A percentile compares a stretch with the other conserved stretches of the same genome.
Conservation (phyloP, 2,797 vertebrate genomes). For the Erpetoichthys calabaricus region DNA sequence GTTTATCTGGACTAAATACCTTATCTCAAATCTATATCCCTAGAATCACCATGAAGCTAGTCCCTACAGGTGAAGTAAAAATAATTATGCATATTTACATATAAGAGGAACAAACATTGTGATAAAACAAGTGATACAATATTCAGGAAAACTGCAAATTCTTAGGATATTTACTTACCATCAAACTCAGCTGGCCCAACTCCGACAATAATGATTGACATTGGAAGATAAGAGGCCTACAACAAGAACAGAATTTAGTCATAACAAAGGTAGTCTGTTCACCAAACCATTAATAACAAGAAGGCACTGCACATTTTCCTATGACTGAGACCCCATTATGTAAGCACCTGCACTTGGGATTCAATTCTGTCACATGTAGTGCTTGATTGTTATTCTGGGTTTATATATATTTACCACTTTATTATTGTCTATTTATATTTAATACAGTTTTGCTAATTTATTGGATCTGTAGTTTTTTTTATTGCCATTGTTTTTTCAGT, state of each 20-base stretch:
- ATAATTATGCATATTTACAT: too few species aligned
- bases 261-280: conserved; percentile 13
- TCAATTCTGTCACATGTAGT: conserved; percentile 9
- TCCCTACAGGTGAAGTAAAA: too few species aligned
- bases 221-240: conserved; percentile 75
- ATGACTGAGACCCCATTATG: conserved; percentile 5
- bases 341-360: not conserved
- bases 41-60: too few species aligned
- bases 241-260: conserved; percentile 17
- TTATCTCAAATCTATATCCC: too few species aligned
- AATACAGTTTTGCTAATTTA: too few species aligned
- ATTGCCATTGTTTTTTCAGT: too few species aligned
- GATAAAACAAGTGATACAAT: too few species aligned
- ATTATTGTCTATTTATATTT: too few species aligned
- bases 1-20: too few species aligned
- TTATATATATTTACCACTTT: conserved; percentile 7
- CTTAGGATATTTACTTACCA: conserved; percentile 66
- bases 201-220: conserved; percentile 97
- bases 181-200: conserved; percentile 97
- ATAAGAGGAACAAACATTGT: too few species aligned
- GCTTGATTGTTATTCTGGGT: conserved; percentile 2
- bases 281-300: not conserved
- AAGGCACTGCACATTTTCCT: conserved; percentile 10
- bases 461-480: too few species aligned
- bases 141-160: too few species aligned